These are phyloP conservation scores for Zootoca vivipara DNA, from an alignment of 2,113 vertebrate genomes.

Conservation along the genomic window DNA sequence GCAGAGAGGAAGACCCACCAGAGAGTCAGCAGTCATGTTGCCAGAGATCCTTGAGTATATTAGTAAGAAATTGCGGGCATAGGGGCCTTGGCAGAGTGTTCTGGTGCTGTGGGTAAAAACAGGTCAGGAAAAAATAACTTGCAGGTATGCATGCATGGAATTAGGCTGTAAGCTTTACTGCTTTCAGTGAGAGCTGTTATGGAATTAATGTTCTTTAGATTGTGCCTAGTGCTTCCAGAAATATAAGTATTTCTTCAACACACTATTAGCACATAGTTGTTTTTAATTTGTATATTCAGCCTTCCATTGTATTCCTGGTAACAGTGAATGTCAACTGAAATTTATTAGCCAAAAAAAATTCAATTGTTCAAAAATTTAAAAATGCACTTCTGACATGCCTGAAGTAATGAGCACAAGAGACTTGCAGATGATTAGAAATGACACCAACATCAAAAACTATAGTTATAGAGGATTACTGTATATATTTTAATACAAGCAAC, in stretches of 20 bases:
- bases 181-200: not conserved
- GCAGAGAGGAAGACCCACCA: too few species aligned
- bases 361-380: not conserved
- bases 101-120: too few species aligned
- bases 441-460: conserved; percentile 28
- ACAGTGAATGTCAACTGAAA: not conserved
- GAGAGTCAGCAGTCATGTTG: too few species aligned
- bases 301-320: not conserved
- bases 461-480: not conserved
- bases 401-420: not conserved
- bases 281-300: not conserved
- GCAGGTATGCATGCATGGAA: not conserved
- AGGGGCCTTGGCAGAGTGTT: too few species aligned
- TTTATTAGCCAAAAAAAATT: not conserved
- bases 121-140: too few species aligned
- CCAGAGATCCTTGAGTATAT: too few species aligned
- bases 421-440: not conserved
- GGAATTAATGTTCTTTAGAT: not conserved
- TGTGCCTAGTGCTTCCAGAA: not conserved
- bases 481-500: conserved; percentile 28
- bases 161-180: not conserved
- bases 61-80: too few species aligned
- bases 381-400: not conserved
- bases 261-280: not conserved
- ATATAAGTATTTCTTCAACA: not conserved